Evolutionary conservation across 2,888 invertebrate genomes (phyloP).

Genomic region (Anticlea derivata): DNA sequence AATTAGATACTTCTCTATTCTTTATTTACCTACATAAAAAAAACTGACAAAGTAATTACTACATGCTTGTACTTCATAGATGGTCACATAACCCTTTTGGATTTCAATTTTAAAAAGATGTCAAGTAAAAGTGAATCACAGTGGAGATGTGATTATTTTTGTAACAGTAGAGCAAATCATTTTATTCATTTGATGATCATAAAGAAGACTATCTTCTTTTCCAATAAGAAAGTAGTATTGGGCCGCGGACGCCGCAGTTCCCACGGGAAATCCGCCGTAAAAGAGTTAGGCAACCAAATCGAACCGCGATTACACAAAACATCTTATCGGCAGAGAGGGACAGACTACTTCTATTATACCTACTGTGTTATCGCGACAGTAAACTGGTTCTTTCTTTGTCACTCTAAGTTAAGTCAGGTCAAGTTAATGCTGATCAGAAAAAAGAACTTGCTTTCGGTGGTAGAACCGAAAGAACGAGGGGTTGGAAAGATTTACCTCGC

Average conservation of each 20-base stretch:
- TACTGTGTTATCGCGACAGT: no score
- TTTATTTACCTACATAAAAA: background rate
- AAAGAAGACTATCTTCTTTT: conserved; percentile 4
- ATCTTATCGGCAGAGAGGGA: background rate
- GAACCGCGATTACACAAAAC: background rate
- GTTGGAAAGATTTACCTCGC: no score
- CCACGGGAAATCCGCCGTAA: conserved; percentile 10
- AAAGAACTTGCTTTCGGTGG: no score
- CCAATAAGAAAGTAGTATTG: conserved; percentile 11
- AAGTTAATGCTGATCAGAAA: no score
- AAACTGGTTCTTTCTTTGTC: no score
- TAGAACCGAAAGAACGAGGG: no score
- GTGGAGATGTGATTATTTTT: no score
- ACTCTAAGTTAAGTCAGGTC: no score
- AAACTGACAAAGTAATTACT: conserved; percentile 3
- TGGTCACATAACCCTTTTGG: background rate
- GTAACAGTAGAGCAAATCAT: background rate
- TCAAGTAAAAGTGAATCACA: no score
- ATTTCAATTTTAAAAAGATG: background rate
- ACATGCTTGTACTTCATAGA: background rate
- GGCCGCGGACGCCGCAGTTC: conserved; percentile 3
- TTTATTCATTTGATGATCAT: background rate
- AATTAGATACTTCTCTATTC: no score
- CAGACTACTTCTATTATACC: no score
- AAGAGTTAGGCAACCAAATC: conserved; percentile 6